Evolutionary conservation across 2,113 vertebrate species (phyloP).

Genomic region (Oxyura jamaicensis): DNA sequence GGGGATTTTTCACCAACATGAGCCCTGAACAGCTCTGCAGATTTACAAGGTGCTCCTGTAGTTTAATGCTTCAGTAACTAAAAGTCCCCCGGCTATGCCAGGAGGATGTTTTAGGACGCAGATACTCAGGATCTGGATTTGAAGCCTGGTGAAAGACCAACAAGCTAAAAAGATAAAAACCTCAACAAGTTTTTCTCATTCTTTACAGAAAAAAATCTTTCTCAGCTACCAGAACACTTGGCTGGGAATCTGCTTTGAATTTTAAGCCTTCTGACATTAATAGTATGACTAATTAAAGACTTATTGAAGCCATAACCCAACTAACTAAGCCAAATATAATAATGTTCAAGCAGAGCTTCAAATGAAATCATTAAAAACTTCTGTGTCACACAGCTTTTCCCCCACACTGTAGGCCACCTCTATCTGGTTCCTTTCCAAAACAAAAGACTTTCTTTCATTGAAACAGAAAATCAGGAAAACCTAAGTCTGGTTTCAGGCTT

Average conservation of each 20-base stretch:
- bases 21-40: background rate
- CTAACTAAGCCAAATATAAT: background rate
- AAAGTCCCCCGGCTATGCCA: too few species aligned
- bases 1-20: too few species aligned
- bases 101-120: background rate
- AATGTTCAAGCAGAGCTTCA: background rate
- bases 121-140: background rate
- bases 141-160: background rate
- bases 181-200: background rate
- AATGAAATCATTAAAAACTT: background rate
- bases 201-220: background rate
- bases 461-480: background rate
- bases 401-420: background rate
- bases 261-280: background rate
- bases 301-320: background rate
- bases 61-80: background rate
- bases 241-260: background rate
- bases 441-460: background rate
- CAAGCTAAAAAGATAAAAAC: background rate
- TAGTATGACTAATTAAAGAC: constrained; percentile 12
- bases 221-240: background rate
- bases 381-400: background rate
- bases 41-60: background rate
- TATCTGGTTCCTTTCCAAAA: background rate
- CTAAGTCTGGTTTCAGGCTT: background rate